Evolutionary conservation across 2,888 invertebrate species (phyloP).

Genomic region (Drosophila eohydei): DNA sequence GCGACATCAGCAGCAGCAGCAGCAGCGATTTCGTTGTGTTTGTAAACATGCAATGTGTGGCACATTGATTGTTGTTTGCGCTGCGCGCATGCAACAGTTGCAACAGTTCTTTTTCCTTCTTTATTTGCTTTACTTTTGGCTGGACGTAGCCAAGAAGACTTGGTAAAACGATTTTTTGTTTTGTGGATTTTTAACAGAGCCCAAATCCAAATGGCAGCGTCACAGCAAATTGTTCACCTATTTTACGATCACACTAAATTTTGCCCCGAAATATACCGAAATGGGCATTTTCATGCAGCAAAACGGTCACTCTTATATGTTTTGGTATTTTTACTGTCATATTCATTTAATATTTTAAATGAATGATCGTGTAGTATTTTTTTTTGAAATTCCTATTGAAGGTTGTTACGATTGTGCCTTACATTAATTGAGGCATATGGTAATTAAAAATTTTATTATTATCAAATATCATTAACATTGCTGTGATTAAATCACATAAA

Average conservation of each 20-base stretch:
- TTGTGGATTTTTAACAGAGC: constrained; percentile 45
- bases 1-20: constrained; percentile 23
- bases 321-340: constrained; percentile 17
- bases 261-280: constrained; percentile 48
- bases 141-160: constrained; percentile 26
- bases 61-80: constrained; percentile 50
- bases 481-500: too few species aligned
- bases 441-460: not conserved
- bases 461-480: not conserved
- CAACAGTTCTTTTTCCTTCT: constrained; percentile 20
- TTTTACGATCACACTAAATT: constrained; percentile 57
- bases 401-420: not conserved
- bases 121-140: constrained; percentile 24
- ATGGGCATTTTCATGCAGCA: constrained; percentile 2
- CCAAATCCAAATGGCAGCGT: constrained; percentile 61
- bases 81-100: constrained; percentile 55
- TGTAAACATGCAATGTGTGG: constrained; percentile 65
- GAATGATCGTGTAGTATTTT: constrained; percentile 11
- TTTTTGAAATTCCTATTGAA: not conserved
- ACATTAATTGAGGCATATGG: too few species aligned
- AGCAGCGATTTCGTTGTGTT: constrained; percentile 52
- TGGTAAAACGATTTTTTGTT: constrained; percentile 31
- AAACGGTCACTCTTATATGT: constrained; percentile 33
- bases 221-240: constrained; percentile 61
- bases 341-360: constrained; percentile 5